Percentiles rank a stretch among this genome's conserved stretches.
phyloP scores from a whole-genome alignment of 30 jellyfish, hydroid and myxozoan species.

The Hydra vulgaris region DNA sequence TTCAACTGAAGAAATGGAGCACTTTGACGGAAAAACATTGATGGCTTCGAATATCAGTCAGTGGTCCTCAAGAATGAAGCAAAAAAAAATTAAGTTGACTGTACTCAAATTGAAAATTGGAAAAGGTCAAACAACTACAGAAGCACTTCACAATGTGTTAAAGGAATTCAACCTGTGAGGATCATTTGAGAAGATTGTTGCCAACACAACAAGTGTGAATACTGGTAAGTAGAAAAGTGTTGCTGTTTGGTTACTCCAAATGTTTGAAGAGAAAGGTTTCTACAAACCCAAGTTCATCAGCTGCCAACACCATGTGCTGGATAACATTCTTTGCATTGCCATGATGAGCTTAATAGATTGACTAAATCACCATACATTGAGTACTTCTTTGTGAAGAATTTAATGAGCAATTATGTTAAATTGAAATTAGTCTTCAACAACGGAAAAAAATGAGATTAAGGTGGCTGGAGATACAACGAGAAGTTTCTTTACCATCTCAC shows the following conservation, averaged over 20 bases:
- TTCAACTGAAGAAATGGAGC: background rate
- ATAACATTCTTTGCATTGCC: background rate
- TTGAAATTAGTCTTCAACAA: background rate
- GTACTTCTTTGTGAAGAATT: background rate
- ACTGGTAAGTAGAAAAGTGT: background rate
- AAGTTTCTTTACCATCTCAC: background rate
- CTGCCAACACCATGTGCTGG: background rate
- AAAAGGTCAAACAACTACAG: background rate
- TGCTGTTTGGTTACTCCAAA: background rate
- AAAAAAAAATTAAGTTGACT: background rate
- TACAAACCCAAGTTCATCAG: background rate
- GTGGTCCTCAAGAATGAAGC: background rate
- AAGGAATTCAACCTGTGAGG: background rate
- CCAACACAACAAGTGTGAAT: background rate
- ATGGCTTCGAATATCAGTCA: background rate
- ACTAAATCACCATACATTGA: background rate
- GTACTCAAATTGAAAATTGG: background rate
- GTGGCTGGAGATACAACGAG: background rate
- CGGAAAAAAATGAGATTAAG: background rate
- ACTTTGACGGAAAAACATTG: background rate
- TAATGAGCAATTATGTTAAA: background rate
- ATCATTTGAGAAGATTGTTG: background rate
- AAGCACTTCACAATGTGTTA: background rate
- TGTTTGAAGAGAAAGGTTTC: background rate
- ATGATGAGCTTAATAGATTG: background rate